These are phyloP conservation scores for Leucoraja ocellata DNA, from an alignment of 2,797 vertebrate genomes.

Conservation along the genomic window DNA sequence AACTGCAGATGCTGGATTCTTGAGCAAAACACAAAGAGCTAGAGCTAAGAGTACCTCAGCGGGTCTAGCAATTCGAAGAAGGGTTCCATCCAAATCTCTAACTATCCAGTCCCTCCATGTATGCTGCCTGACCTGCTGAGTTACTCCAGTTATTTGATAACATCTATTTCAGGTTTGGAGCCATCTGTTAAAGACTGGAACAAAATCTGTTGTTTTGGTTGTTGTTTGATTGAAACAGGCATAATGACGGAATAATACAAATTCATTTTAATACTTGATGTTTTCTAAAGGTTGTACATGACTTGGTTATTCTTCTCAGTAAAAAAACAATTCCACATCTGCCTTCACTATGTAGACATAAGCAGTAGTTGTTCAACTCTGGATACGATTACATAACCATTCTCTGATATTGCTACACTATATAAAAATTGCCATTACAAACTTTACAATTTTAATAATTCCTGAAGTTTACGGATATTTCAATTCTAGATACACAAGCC, in stretches of 20 bases:
- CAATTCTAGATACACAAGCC: not conserved
- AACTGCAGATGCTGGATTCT: no score
- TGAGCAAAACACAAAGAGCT: no score
- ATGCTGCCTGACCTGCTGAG: no score
- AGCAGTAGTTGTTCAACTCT: not conserved
- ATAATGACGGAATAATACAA: not conserved
- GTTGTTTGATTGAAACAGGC: not conserved
- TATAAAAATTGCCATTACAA: not conserved
- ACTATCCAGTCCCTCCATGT: no score
- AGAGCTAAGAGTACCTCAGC: no score
- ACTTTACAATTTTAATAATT: not conserved
- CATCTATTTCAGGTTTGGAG: not conserved
- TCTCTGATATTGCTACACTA: not conserved
- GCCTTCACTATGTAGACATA: not conserved
- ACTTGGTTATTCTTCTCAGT: not conserved
- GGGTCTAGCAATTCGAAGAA: no score
- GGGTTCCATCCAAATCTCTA: no score
- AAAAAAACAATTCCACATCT: not conserved
- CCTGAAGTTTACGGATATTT: no score
- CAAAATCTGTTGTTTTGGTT: not conserved
- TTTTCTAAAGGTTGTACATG: not conserved
- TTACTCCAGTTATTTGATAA: not conserved
- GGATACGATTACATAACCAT: no score
- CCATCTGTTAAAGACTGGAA: not conserved
- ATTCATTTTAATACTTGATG: not conserved